These are phyloP conservation scores for Ascidia mentula DNA, from an alignment of 23 tunicate genomes.

Conservation along the genomic window DNA sequence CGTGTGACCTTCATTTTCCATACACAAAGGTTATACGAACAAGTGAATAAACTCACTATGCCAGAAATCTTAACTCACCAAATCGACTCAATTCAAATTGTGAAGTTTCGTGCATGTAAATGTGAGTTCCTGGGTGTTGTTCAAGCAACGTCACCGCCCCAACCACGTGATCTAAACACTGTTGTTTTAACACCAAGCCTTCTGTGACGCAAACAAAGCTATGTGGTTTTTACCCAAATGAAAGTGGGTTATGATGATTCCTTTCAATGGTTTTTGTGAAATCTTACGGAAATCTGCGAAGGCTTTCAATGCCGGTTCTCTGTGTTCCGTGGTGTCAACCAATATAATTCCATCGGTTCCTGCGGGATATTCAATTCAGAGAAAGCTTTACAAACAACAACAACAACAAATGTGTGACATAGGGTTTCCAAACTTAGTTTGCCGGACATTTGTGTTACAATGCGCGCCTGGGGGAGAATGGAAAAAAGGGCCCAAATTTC, in stretches of 20 bases:
- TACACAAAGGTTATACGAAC: too few relatives aligned
- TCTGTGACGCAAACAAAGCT: too few relatives aligned
- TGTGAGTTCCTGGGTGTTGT: slow-evolving; percentile 5
- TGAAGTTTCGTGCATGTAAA: slow-evolving; percentile 38
- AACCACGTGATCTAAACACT: slow-evolving; percentile 46
- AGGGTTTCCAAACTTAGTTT: too few relatives aligned
- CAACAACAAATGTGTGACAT: too few relatives aligned
- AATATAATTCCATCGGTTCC: slow-evolving; percentile 55
- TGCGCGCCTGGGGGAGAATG: too few relatives aligned
- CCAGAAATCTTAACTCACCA: slow-evolving; percentile 28
- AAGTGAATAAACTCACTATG: too few relatives aligned
- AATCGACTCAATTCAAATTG: slow-evolving; percentile 29
- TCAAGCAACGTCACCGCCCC: slow-evolving; percentile 27
- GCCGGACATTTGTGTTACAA: too few relatives aligned
- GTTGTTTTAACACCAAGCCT: too few relatives aligned
- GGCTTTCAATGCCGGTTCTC: slow-evolving; percentile 11
- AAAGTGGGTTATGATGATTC: slow-evolving; percentile 45
- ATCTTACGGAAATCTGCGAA: slow-evolving; percentile 35
- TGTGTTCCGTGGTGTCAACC: slow-evolving; percentile 39
- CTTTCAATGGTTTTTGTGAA: slow-evolving; percentile 32
- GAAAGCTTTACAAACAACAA: too few relatives aligned
- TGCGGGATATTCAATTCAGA: too few relatives aligned
- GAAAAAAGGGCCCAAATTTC: too few relatives aligned
- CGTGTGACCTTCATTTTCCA: too few relatives aligned
- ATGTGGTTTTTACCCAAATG: slow-evolving; percentile 24